phyloP scores from a whole-genome alignment of 2,797 vertebrate genomes.

The Melanotaenia parkinsoni region DNA sequence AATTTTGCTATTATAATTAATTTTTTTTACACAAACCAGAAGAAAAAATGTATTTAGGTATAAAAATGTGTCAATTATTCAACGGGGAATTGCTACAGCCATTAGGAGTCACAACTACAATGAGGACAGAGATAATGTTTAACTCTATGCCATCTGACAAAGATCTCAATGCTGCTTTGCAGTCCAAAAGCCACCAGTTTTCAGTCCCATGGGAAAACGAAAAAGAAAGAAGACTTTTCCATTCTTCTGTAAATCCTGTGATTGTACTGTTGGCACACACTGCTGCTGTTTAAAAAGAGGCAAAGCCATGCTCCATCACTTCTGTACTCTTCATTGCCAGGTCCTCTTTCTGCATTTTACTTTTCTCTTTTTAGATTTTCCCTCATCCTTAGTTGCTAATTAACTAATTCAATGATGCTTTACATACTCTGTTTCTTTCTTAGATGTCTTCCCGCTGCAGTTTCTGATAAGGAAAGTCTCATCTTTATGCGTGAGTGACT shows the following conservation, averaged over 20 bases:
- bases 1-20: too few species aligned
- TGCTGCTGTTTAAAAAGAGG: constrained; percentile 55
- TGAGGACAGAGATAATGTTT: constrained; percentile 33
- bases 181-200: constrained; percentile 58
- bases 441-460: constrained; percentile 41
- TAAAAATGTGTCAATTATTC: constrained; percentile 14
- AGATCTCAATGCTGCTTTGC: constrained; percentile 45
- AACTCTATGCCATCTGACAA: constrained; percentile 52
- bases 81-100: constrained; percentile 15
- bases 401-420: constrained; percentile 36
- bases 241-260: constrained; percentile 59
- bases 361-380: constrained; percentile 3
- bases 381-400: constrained; percentile 39
- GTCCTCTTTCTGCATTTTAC: constrained; percentile 15
- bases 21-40: not conserved
- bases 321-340: constrained; percentile 10
- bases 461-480: constrained; percentile 40
- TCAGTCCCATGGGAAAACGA: constrained; percentile 43
- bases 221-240: constrained; percentile 39
- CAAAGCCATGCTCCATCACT: constrained; percentile 21
- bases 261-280: constrained; percentile 50
- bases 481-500: constrained; percentile 9
- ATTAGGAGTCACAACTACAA: constrained; percentile 25
- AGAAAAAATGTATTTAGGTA: not conserved
- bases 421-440: constrained; percentile 22